phyloP scores from a whole-genome alignment of 2,888 invertebrate species.

The Lasioglossum morio region DNA sequence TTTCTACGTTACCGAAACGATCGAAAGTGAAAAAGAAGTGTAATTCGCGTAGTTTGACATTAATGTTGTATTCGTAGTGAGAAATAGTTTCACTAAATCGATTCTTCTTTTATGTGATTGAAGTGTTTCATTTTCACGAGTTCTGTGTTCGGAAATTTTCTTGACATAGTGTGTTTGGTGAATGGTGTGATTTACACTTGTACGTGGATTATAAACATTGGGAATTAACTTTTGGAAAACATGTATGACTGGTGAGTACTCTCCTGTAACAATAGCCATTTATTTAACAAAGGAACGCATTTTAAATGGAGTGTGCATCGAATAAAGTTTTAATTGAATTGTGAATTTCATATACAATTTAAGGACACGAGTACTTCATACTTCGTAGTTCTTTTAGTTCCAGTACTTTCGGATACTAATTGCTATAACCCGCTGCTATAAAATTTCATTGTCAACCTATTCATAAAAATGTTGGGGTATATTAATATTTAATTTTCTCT shows the following conservation, averaged over 20 bases:
- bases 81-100: background rate
- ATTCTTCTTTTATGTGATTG: background rate
- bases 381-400: too few species aligned
- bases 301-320: background rate
- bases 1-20: background rate
- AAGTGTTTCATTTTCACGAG: conserved; percentile 19
- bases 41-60: background rate
- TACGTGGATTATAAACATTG: conserved; percentile 49
- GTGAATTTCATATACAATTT: background rate
- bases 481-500: background rate
- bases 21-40: background rate
- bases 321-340: background rate
- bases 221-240: conserved; percentile 37
- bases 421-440: background rate
- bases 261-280: background rate
- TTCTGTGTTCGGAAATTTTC: conserved; percentile 43
- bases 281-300: background rate
- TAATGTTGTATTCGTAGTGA: background rate
- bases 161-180: conserved; percentile 34
- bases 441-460: background rate
- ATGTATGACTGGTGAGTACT: conserved; percentile 70
- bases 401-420: background rate
- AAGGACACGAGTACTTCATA: too few species aligned
- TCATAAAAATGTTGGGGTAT: background rate
- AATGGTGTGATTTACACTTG: conserved; percentile 33